Evolutionary conservation across 2,888 invertebrate genomes (phyloP), one percentile per base, ranked within the genome.

Genomic region (Cataglyphis albicans): DNA sequence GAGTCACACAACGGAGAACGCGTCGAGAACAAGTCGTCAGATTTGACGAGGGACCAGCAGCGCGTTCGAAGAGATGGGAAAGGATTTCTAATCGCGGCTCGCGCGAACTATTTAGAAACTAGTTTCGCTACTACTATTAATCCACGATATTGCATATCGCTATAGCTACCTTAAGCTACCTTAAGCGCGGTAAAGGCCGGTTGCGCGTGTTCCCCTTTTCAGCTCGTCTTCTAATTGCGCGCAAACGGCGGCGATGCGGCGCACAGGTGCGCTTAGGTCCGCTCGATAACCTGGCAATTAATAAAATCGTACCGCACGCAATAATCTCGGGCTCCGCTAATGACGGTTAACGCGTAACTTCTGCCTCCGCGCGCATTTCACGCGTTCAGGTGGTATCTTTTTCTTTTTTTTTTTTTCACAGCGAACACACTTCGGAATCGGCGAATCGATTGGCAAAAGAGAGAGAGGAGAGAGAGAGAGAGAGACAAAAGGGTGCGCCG

Each of bases 211-310:
- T 44, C 72, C 44, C 9, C 59, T 59, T 72, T 78, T 78, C 59
- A 72, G 21, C 59, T 78, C 73, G 59, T 72, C 78, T 78, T 44
- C 68, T 72, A 78, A 78, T 78, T 21, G 44, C 73, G 73, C 59
- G 44, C 32, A 21, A 78, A 78, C 70, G 15, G 29, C 38, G 25
- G 38, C 21, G 21, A n/a, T 64, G n/a, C 32, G 48, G 48, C 48
- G 18, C n/a, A 52, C 32, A 52, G 44, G 21, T 29, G 48, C 5
- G 29, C 48, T 25, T 21, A 6, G 18, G 29, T 61, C 55, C 25
- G 32, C 32, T 12, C 70, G 38, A 67, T 38, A 55, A 38, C 29
- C 12, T 41, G 73, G 72, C 73, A 78, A 78, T 78, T 72, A 78
- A 78, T 78, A 78, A 78, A 72, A 44, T 72, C 44, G 4, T 78